Evolutionary conservation across 2,888 invertebrate genomes (phyloP), one percentile per base, ranked within the genome.

Genomic region (Sipha maydis): DNA sequence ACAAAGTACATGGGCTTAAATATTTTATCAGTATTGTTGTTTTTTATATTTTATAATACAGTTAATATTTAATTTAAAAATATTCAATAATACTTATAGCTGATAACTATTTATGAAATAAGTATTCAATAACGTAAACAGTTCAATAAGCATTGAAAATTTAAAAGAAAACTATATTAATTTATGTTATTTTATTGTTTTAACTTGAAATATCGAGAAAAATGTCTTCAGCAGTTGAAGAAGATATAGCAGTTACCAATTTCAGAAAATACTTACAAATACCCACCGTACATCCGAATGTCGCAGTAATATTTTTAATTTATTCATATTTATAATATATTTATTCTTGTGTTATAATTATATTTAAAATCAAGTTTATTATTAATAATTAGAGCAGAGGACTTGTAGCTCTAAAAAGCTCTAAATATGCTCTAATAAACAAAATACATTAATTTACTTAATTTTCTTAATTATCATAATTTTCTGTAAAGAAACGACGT

Each of bases 181-280:
- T 61, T 61, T 25, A 25, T 61, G 21, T 25, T 21, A 7, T 11
- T 80, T 80, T n/a, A 61, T 25, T 61, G 38, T 79, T 34, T 48
- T 61, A 61, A 79, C 11, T 56, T 14, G 1, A 31, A 17, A 28
- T 21, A 61, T 67, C 25, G 25, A 1, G 2, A 78, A n/a, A 78
- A 79, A 86, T 86, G 85, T 56, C 14, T 54, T 79, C n/a, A 11
- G 21, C 1, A 69, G 71, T 21, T 56, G 75, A 89, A 75, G 92
- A 92, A 90, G 89, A 91, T 89, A 89, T 93, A 91, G 95, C 95
- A 90, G 94, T 97, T 89, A 94, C 95, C 90, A 95, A 95, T 91
- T 96, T 98, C 91, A 94, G 96, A 89, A 95, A 97, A 91, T 98
- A 98, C 93, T 92, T 98, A 85, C 93, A 94, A 90, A 97, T 98